Conservation (phyloP, 64 coral and sea anemone species). For the Actinia equina region DNA sequence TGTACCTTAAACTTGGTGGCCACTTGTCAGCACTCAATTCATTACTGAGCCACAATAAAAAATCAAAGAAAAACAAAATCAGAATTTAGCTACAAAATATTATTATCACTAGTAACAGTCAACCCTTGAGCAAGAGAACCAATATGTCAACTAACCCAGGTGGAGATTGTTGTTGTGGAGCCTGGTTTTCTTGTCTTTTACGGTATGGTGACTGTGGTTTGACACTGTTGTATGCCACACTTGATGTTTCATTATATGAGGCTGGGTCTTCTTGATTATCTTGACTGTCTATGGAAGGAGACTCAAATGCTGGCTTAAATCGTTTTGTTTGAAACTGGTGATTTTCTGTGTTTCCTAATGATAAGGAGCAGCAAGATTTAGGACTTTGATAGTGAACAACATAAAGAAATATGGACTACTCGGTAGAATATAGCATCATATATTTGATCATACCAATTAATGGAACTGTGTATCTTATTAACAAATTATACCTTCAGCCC, state of each 20-base stretch:
- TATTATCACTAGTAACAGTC: too few species aligned
- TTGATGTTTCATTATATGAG: background rate
- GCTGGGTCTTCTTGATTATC: background rate
- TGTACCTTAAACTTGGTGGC: slow-evolving; percentile 93
- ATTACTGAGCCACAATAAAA: slow-evolving; percentile 41
- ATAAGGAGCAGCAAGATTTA: background rate
- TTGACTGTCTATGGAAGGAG: slow-evolving; percentile 4
- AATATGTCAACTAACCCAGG: background rate
- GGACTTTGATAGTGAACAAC: too few species aligned
- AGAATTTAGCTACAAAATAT: too few species aligned
- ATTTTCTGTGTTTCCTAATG: slow-evolving; percentile 21
- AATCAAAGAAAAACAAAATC: background rate
- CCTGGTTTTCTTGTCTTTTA: background rate
- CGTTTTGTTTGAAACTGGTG: slow-evolving; percentile 18
- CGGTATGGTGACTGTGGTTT: background rate
- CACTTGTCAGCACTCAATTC: slow-evolving; percentile 84
- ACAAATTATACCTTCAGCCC: slow-evolving; percentile 17
- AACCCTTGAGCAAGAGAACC: too few species aligned
- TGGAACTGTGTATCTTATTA: background rate
- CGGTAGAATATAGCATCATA: too few species aligned
- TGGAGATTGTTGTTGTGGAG: background rate
- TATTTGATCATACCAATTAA: background rate
- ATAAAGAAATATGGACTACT: too few species aligned
- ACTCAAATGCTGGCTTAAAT: slow-evolving; percentile 27
- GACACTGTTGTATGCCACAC: background rate